Evolutionary conservation across 2,797 vertebrate species (phyloP).

Genomic region (Fratercula arctica): DNA sequence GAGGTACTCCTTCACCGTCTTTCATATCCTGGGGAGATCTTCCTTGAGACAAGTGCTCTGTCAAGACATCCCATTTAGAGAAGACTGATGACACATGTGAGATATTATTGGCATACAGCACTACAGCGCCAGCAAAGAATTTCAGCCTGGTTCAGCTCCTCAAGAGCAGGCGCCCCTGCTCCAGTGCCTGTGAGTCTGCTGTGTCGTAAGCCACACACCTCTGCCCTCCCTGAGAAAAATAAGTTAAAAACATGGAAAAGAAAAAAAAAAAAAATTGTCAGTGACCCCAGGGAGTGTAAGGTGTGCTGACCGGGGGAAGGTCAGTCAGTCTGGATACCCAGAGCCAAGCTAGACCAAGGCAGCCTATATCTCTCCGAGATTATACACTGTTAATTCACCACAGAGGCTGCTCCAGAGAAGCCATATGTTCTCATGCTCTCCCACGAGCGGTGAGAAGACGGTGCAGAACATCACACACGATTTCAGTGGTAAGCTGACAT

Average conservation of each 20-base stretch:
- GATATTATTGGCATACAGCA: conserved; percentile 20
- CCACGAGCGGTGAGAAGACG: conserved; percentile 19
- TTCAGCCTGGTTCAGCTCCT: conserved; percentile 11
- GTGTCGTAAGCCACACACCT: background rate
- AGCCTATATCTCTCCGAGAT: background rate
- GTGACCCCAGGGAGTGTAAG: background rate
- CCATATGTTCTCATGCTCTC: conserved; percentile 40
- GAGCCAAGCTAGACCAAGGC: background rate
- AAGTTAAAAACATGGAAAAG: background rate
- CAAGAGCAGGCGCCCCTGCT: background rate
- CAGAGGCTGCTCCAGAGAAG: background rate
- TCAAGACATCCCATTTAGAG: conserved; percentile 16
- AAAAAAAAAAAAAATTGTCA: background rate
- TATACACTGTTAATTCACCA: conserved; percentile 7
- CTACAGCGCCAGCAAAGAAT: background rate
- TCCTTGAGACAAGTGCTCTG: conserved; percentile 6
- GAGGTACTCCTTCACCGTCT: background rate
- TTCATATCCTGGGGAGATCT: background rate
- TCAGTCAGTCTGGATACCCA: background rate
- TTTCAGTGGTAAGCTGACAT: conserved; percentile 6
- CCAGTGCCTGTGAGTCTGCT: background rate
- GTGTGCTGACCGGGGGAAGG: background rate
- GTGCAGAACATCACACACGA: background rate
- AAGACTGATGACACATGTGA: conserved; percentile 4
- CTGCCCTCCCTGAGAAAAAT: background rate